These are phyloP conservation scores for Andrena minutula DNA, from an alignment of 2,888 invertebrate species.

Conservation along the genomic window DNA sequence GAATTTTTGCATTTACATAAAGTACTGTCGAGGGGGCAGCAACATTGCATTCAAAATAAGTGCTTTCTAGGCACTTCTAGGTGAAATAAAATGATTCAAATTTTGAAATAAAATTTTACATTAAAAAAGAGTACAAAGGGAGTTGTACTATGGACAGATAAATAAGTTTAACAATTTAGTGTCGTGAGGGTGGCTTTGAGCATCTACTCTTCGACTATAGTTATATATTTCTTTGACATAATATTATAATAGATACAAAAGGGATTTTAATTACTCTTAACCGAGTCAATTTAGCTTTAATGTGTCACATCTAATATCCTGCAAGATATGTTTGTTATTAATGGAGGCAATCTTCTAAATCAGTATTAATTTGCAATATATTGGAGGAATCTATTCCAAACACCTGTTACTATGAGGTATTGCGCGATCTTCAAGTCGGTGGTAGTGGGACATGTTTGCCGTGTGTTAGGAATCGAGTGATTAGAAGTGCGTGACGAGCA, in stretches of 20 bases:
- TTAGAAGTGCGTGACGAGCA: background rate
- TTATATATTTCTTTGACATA: no score
- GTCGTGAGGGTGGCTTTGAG: no score
- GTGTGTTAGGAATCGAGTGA: constrained; percentile 5
- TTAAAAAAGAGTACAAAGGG: background rate
- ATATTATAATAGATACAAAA: no score
- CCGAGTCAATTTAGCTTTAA: background rate
- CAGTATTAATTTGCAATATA: background rate
- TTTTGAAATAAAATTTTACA: background rate
- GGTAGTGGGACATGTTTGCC: background rate
- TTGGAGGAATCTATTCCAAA: background rate
- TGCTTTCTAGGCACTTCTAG: background rate
- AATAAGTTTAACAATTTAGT: no score
- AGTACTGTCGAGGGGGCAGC: background rate
- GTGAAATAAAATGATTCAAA: background rate
- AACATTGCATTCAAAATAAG: background rate
- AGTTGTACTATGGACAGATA: background rate
- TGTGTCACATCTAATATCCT: background rate
- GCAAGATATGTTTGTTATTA: background rate
- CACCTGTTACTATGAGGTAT: constrained; percentile 2
- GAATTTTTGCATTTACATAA: background rate
- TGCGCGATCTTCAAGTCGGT: background rate
- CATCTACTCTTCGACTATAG: no score
- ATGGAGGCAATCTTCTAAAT: background rate
- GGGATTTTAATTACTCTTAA: no score